Conservation (phyloP, 2,888 invertebrate genomes). For the Pyrochroa serraticornis region DNA sequence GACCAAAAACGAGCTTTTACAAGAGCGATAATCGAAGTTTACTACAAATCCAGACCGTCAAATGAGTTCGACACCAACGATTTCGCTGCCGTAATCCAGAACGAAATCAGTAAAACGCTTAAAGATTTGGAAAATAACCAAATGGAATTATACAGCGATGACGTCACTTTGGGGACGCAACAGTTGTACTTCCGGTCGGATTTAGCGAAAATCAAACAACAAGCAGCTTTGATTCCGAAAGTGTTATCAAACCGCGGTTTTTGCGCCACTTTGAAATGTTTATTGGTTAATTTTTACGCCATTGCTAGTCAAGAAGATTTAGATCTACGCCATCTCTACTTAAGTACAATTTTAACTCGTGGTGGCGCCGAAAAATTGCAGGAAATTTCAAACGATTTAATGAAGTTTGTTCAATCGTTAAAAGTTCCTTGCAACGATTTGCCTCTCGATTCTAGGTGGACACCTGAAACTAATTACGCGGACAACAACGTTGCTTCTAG, state of each 20-base stretch:
- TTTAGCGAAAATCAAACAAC: conserved; percentile 63
- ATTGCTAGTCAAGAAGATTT: conserved; percentile 53
- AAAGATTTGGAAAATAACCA: conserved; percentile 6
- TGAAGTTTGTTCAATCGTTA: conserved; percentile 15
- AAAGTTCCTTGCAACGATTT: conserved; percentile 27
- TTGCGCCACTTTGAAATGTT: conserved; percentile 27
- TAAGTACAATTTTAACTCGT: conserved; percentile 12
- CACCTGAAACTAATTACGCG: conserved; percentile 41
- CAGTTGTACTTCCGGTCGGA: conserved; percentile 62
- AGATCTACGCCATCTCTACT: conserved; percentile 46
- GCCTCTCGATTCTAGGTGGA: conserved; percentile 52
- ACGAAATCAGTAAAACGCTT: conserved; percentile 53
- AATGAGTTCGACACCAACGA: conserved; percentile 53
- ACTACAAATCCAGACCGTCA: conserved; percentile 55
- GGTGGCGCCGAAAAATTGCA: neutral
- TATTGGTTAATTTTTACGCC: conserved; percentile 57
- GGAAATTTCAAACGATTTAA: conserved; percentile 16
- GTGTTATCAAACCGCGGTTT: conserved; percentile 10
- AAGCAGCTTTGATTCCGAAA: conserved; percentile 55
- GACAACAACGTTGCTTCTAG: conserved; percentile 6
- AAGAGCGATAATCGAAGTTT: conserved; percentile 69
- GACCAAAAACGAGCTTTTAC: conserved; percentile 62
- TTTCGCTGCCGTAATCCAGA: conserved; percentile 61
- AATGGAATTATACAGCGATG: conserved; percentile 43
- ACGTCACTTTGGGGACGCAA: conserved; percentile 53